Base-by-base conservation (phyloP, 1,140 invertebrate species). In the Meloidogyne chitwoodi region DNA sequence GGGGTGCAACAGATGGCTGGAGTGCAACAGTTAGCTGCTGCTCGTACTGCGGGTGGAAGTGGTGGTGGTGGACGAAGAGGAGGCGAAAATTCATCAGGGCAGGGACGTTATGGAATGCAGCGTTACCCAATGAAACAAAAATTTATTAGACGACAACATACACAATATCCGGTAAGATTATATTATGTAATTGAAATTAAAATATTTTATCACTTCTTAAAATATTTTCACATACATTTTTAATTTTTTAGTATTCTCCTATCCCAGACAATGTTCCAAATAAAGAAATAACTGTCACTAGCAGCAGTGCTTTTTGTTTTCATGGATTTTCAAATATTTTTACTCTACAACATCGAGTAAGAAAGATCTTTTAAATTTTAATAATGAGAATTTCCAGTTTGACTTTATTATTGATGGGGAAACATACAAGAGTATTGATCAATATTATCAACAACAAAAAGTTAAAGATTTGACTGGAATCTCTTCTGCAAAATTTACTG, bases 401-500 rank as follows among this genome's bases (percentile, higher is more conserved):
- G 76, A 76, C 31, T 77, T 83, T 22, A 68, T 75, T 22, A 72
- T 83, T 31, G 81, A 83, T 38, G 67, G 66, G 11, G 61, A 68
- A 6, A 76, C 65, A 29, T 83, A 83, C 76, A 71, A 74, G 26
- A 83, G 81, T 66, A 72, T 83, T 26, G 81, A 83, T 68, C 81
- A 83, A 24, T 83, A 77, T 62, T 83, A 83, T 61, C 81, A 83
- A 67, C 82, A 76, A 67, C 41, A 74, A 19, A 83, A 83, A 64
- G 76, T 83, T n/a, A 75, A 69, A 27, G 81, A 83, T 71, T 27
- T 83, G 10, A 66, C 74, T 14, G 81, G 81, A 24, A 56, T 74
- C 19, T 76, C 72, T 6, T 76, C 75, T 56, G 81, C 68, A 16
- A 77, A 80, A 29, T 77, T 80, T 70, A 75, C 76, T 22, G 78